These are phyloP conservation scores for Camptogramma bilineatum DNA, from an alignment of 2,888 invertebrate species.

Conservation along the genomic window DNA sequence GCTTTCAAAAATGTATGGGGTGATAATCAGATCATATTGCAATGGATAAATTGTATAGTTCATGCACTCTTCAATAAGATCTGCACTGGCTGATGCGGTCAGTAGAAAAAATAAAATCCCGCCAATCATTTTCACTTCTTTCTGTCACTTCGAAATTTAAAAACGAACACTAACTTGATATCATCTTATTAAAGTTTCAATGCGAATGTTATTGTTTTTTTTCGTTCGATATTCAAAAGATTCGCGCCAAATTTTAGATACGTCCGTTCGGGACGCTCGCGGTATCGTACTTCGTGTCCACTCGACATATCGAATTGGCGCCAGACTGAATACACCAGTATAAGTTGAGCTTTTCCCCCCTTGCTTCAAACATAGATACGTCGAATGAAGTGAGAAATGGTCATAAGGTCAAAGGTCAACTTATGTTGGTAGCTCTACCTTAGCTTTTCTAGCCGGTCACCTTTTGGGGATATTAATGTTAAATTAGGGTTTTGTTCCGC, in stretches of 20 bases:
- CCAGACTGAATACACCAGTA: conserved; percentile 50
- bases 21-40: conserved; percentile 73
- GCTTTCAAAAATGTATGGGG: conserved; percentile 61
- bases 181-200: conserved; percentile 8
- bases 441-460: conserved; percentile 33
- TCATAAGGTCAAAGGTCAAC: conserved; percentile 47
- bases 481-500: conserved; percentile 6
- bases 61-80: conserved; percentile 72
- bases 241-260: conserved; percentile 43
- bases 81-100: conserved; percentile 56
- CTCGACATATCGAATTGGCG: conserved; percentile 59
- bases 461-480: conserved; percentile 35
- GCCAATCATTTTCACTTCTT: conserved; percentile 49
- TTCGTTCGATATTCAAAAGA: conserved; percentile 25
- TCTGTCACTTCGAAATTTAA: conserved; percentile 11
- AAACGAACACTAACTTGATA: conserved; percentile 17
- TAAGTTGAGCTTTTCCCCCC: conserved; percentile 50
- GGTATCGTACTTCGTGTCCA: conserved; percentile 55
- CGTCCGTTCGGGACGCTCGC: conserved; percentile 65
- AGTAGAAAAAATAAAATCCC: conserved; percentile 52
- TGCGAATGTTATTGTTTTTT: not conserved
- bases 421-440: conserved; percentile 39
- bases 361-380: conserved; percentile 6
- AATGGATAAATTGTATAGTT: conserved; percentile 80
- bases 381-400: conserved; percentile 21